These are phyloP conservation scores for Tenebrosternarchus preto DNA, from an alignment of 2,113 vertebrate species.

Conservation along the genomic window DNA sequence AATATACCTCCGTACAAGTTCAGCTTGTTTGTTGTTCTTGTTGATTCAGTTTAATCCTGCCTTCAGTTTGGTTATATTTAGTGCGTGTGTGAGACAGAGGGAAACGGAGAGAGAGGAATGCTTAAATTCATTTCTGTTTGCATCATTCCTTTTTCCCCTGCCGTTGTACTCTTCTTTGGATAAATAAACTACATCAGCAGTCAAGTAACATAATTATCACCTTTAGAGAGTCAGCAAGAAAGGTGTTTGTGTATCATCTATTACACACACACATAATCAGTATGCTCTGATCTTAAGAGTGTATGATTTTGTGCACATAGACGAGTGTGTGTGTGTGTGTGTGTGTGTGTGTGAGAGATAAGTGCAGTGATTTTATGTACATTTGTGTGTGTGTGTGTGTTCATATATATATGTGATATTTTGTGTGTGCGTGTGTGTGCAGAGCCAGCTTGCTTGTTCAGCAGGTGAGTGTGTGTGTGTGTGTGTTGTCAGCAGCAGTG, in stretches of 20 bases:
- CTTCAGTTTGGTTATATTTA: not conserved
- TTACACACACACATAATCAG: too few species aligned
- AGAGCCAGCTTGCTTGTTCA: not conserved
- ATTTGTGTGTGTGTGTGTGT: not conserved
- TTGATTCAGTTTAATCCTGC: not conserved
- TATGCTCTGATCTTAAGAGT: too few species aligned
- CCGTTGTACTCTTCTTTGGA: conserved; percentile 28
- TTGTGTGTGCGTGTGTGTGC: not conserved
- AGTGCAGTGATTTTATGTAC: not conserved
- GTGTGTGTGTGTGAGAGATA: not conserved
- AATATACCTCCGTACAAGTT: not conserved
- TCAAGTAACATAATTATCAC: conserved; percentile 44
- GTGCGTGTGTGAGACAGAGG: not conserved
- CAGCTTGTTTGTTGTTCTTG: not conserved
- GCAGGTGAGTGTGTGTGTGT: conserved; percentile 30
- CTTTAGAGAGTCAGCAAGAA: conserved; percentile 17
- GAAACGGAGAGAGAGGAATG: not conserved
- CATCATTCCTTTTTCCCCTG: conserved; percentile 15
- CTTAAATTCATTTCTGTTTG: conserved; percentile 3
- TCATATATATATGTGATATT: too few species aligned
- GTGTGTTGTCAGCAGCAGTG: conserved; percentile 27
- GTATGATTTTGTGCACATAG: not conserved
- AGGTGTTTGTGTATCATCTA: not conserved
- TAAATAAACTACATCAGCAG: conserved; percentile 39
- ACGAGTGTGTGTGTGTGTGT: conserved; percentile 1